Evolutionary conservation across 2,113 vertebrate genomes (phyloP), one percentile per base, ranked within the genome.

Genomic region (Chaetodon trifascialis): DNA sequence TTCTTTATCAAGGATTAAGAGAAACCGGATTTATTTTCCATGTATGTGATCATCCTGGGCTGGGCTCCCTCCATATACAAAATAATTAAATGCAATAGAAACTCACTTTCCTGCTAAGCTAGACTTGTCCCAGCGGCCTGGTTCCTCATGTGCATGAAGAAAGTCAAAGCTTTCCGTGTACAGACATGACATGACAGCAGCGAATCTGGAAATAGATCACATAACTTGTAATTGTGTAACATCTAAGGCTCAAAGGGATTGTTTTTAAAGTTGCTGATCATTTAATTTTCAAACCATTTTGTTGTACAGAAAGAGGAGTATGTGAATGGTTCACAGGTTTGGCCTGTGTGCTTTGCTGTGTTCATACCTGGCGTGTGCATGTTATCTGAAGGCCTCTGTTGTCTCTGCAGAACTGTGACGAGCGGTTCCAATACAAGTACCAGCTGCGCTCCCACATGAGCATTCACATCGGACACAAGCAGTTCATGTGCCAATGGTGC

Each of bases 401-500:
- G 19, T 76, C 30, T 90, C 19, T 76, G 64, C 87, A 99, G 97
- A 98, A 98, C 93, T 98, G 97, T 49, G 97, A 97, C 14, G 97
- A 98, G 88, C 91, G 97, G 72, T 99, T 99, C 87, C 97, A 99
- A 89, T 99, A 99, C 95, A 99, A 99, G 94, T 99, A 99, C 93
- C 98, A 99, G 94, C 97, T 99, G 49, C 97, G 97, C 62, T 99
- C 97, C 64, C 98, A 99, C 94, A 99, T 99, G 97, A 99, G 97
- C 95, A 98, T 99, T 86, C 97, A 99, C 95, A 98, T 99, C 3
- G 98, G 98, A 77, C 97, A 99, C 95, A 99, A 99, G 40, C 97
- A 99, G 95, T 99, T 99, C 94, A 99, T 99, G 98, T 99, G 98
- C 94, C 98, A 99, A 93, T 99, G 98, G 97, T 99, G 98, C 4